Percentiles rank a stretch among this genome's conserved stretches.
phyloP scores from a whole-genome alignment of 2,888 invertebrate species.

The Chaitophorus viminalis region DNA sequence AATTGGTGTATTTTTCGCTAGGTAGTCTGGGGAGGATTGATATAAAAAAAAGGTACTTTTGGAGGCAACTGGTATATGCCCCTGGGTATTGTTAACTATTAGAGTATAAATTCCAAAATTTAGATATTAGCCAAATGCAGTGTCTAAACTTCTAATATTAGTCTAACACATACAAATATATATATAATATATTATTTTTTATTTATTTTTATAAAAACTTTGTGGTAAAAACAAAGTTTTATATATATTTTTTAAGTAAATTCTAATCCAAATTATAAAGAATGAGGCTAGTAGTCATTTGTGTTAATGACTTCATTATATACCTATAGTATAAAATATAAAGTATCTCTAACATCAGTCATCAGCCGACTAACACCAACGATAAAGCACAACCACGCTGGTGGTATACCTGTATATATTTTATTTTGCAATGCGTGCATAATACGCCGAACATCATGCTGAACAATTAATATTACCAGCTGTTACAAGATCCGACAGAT shows the following conservation, averaged over 20 bases:
- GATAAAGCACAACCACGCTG: background rate
- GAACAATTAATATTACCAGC: conserved; percentile 15
- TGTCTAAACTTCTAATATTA: too few relatives aligned
- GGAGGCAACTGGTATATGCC: too few relatives aligned
- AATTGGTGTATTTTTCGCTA: too few relatives aligned
- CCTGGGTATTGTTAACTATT: too few relatives aligned
- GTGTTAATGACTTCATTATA: background rate
- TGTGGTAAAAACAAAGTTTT: background rate
- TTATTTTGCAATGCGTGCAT: background rate
- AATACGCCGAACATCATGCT: background rate
- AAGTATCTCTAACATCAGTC: background rate
- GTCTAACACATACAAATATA: too few relatives aligned
- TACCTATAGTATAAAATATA: background rate
- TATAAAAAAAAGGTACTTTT: too few relatives aligned
- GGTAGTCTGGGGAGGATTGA: too few relatives aligned
- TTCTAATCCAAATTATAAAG: background rate
- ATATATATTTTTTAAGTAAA: background rate
- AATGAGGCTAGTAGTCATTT: background rate
- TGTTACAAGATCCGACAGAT: conserved; percentile 8
- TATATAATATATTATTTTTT: too few relatives aligned
- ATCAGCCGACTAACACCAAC: background rate
- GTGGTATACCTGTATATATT: background rate
- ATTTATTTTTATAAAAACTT: background rate
- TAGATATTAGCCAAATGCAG: too few relatives aligned
- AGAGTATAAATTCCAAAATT: too few relatives aligned